Percentiles rank a stretch among this genome's conserved stretches.
Evolutionary conservation across 2,888 invertebrate species (phyloP).

Genomic region (Drosophila nr. medialis): DNA sequence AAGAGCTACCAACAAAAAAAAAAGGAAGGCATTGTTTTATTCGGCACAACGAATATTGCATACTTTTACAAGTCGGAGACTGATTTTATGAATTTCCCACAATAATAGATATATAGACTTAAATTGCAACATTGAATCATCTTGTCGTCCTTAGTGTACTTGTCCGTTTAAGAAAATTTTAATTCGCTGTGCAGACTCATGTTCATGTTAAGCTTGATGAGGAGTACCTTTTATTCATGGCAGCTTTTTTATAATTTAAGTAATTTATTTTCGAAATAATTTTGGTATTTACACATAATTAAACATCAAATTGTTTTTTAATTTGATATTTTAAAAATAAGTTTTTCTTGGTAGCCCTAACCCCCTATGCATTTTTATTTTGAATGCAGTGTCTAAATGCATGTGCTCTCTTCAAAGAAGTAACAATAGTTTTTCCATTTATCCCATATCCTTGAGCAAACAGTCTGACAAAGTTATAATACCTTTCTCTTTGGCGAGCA

Average conservation of each 20-base stretch:
- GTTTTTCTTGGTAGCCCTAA: background rate
- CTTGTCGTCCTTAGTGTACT: too few species aligned
- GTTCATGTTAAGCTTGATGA: too few species aligned
- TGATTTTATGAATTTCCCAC: background rate
- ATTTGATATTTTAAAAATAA: background rate
- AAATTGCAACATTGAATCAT: background rate
- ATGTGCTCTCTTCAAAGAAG: background rate
- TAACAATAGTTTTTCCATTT: slow-evolving; percentile 6
- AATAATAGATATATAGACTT: background rate
- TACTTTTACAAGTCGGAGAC: background rate
- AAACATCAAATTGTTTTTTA: too few species aligned
- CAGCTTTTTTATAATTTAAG: background rate
- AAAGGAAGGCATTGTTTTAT: background rate
- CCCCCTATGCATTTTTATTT: background rate
- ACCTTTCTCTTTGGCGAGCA: slow-evolving; percentile 1
- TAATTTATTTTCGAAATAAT: background rate
- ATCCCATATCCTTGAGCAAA: slow-evolving; percentile 9
- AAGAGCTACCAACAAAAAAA: slow-evolving; percentile 31
- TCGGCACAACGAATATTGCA: background rate
- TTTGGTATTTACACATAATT: background rate
- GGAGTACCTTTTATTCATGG: background rate
- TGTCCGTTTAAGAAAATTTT: too few species aligned
- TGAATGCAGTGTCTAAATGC: too few species aligned
- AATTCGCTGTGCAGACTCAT: background rate
- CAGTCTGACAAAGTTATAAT: slow-evolving; percentile 10